Conservation (phyloP, 2,113 vertebrate genomes). For the Clarias gariepinus region DNA sequence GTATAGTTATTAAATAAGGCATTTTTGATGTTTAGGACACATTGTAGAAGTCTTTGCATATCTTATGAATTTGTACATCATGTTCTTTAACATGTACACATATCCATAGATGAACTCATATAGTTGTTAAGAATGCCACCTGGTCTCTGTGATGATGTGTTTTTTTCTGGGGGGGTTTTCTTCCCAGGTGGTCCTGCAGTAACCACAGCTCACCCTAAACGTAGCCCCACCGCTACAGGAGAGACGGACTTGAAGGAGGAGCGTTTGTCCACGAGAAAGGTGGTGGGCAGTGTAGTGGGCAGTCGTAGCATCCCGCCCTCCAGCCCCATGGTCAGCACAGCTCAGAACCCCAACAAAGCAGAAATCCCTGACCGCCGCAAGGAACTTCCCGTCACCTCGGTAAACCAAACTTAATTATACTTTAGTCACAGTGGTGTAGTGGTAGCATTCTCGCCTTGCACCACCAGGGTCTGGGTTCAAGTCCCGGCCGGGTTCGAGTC, state of each 20-base stretch:
- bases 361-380: conserved; percentile 92
- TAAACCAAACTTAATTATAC: conserved; percentile 55
- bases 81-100: not conserved
- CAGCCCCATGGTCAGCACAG: conserved; percentile 94
- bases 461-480: too few species aligned
- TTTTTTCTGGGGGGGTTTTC: conserved; percentile 18
- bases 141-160: not conserved
- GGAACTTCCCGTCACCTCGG: conserved; percentile 81
- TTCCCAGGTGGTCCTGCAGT: conserved; percentile 83
- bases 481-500: too few species aligned
- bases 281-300: conserved; percentile 80
- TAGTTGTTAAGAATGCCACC: not conserved
- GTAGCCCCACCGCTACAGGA: conserved; percentile 85
- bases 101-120: not conserved
- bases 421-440: too few species aligned
- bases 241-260: conserved; percentile 85
- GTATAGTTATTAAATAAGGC: not conserved
- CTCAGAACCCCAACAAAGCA: conserved; percentile 92
- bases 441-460: too few species aligned
- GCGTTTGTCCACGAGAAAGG: conserved; percentile 81
- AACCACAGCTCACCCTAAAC: conserved; percentile 83
- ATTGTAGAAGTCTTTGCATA: not conserved
- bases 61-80: not conserved
- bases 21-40: not conserved
- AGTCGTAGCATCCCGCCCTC: conserved; percentile 85